A percentile compares a stretch with the other conserved stretches of the same genome.
Conservation (phyloP, 2,888 invertebrate genomes). For the Cosmorhoe ocellata region DNA sequence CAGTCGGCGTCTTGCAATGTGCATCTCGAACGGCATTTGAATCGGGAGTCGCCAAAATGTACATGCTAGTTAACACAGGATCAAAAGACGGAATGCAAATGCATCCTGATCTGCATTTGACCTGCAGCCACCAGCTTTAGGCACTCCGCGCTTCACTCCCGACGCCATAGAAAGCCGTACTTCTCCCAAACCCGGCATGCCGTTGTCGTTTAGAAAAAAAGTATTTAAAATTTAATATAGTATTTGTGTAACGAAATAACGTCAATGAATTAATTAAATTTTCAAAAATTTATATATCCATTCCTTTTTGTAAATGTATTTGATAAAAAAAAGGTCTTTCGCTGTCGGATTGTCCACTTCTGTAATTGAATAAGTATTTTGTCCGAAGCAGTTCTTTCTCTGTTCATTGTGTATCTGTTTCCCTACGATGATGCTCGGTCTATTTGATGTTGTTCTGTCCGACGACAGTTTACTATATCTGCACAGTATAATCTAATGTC, state of each 20-base stretch:
- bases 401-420: constrained; percentile 41
- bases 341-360: constrained; percentile 67
- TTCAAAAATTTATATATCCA: constrained; percentile 54
- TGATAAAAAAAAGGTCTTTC: constrained; percentile 49
- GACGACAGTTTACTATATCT: constrained; percentile 47
- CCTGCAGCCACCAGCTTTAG: too few relatives aligned
- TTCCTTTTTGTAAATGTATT: constrained; percentile 56
- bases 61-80: constrained; percentile 16
- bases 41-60: constrained; percentile 4
- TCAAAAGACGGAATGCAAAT: constrained; percentile 36
- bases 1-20: neutral
- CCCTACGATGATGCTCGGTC: constrained; percentile 37
- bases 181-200: constrained; percentile 29
- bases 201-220: constrained; percentile 49
- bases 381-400: constrained; percentile 57
- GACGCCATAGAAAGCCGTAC: constrained; percentile 26
- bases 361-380: constrained; percentile 53
- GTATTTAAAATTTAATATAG: constrained; percentile 48
- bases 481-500: constrained; percentile 62
- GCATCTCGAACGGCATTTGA: constrained; percentile 1
- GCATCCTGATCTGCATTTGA: too few relatives aligned
- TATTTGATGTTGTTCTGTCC: constrained; percentile 43
- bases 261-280: constrained; percentile 44
- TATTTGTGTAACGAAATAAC: constrained; percentile 47
- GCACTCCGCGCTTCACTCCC: neutral